A percentile compares a stretch with the other conserved stretches of the same genome.
phyloP scores from a whole-genome alignment of 2,888 invertebrate genomes.

The Ernsta delagoae region DNA sequence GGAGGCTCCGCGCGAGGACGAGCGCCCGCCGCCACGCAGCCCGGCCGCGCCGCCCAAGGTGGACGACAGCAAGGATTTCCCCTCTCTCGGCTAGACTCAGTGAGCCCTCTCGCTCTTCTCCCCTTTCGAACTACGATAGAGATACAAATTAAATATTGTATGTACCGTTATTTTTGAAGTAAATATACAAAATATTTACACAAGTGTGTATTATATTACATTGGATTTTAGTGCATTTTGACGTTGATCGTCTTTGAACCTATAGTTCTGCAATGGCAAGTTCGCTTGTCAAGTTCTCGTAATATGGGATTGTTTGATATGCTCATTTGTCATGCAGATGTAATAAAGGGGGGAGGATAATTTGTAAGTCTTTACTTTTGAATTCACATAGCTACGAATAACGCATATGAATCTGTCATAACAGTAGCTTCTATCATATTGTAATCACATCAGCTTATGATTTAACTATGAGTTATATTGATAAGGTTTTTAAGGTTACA shows the following conservation, averaged over 20 bases:
- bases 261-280: constrained; percentile 42
- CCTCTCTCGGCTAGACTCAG: constrained; percentile 91
- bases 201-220: constrained; percentile 81
- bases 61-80: constrained; percentile 98
- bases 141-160: constrained; percentile 83
- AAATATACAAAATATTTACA: constrained; percentile 86
- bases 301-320: constrained; percentile 47
- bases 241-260: constrained; percentile 53
- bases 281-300: constrained; percentile 51
- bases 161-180: constrained; percentile 85
- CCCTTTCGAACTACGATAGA: constrained; percentile 77
- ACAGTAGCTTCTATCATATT: constrained; percentile 78
- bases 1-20: constrained; percentile 61
- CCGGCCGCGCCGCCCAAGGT: constrained; percentile 91
- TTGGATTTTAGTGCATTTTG: constrained; percentile 61
- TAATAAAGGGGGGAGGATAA: constrained; percentile 73
- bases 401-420: constrained; percentile 71
- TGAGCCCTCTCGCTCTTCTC: constrained; percentile 74
- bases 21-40: constrained; percentile 64
- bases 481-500: constrained; percentile 62
- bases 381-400: constrained; percentile 69
- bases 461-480: constrained; percentile 70
- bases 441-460: constrained; percentile 77
- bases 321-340: constrained; percentile 54
- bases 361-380: constrained; percentile 68